phyloP scores from a whole-genome alignment of 2,113 vertebrate genomes.

The Anoplopoma fimbria region DNA sequence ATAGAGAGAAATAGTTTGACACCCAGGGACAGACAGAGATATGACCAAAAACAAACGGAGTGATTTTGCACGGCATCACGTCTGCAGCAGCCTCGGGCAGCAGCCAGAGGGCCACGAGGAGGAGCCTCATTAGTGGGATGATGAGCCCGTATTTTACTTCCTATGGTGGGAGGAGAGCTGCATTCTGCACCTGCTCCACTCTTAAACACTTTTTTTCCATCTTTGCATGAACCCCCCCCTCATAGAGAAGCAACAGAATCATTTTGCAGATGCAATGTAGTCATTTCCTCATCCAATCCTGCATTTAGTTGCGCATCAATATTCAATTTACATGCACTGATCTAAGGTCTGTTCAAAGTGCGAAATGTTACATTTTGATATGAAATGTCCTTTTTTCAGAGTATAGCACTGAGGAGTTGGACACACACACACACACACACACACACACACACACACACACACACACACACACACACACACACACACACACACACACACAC shows the following conservation, averaged over 20 bases:
- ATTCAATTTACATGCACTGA: not conserved
- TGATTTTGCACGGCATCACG: slow-evolving; percentile 10
- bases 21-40: not conserved
- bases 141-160: slow-evolving; percentile 33
- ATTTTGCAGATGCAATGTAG: slow-evolving; percentile 1
- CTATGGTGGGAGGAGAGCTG: not conserved
- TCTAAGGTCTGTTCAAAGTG: not conserved
- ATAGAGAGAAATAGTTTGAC: not conserved
- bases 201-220: slow-evolving; percentile 9
- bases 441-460: not conserved
- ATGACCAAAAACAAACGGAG: not conserved
- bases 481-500: not conserved
- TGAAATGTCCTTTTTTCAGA: not conserved
- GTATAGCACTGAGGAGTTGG: not conserved
- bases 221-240: slow-evolving; percentile 10
- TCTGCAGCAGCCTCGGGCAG: slow-evolving; percentile 14
- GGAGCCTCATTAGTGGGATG: slow-evolving; percentile 41
- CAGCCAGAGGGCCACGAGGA: slow-evolving; percentile 34
- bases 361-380: not conserved
- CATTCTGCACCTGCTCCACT: not conserved
- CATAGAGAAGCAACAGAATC: not conserved
- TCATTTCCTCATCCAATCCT: not conserved
- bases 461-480: not conserved
- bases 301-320: not conserved
- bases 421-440: not conserved